Evolutionary conservation across 1,140 invertebrate species (phyloP), one percentile per base, ranked within the genome.

Genomic region (Helicorthomorpha holstii): DNA sequence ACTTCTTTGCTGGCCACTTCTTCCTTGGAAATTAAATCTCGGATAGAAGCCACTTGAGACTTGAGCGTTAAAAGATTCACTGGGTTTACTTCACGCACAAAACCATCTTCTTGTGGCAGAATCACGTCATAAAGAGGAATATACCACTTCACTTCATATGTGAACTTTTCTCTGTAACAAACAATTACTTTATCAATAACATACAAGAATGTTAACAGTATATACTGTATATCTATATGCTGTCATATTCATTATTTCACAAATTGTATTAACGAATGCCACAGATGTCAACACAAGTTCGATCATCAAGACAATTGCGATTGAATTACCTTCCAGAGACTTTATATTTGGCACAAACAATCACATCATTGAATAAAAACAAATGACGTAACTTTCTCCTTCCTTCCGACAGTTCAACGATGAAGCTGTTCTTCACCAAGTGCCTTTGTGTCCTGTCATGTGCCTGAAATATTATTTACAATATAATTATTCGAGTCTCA

Each of bases 301-400:
- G n/a, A n/a, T n/a, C n/a, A n/a, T n/a, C n/a, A n/a, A n/a, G n/a
- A n/a, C n/a, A n/a, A n/a, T n/a, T n/a, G n/a, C n/a, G n/a, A n/a
- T n/a, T n/a, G 3, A 41, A 7, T 50, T 24, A 54, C 47, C 54
- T 47, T 42, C 51, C 54, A 4, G 52, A 54, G 48, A 66, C 82
- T 75, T 90, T 92, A 63, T 90, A 90, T 71, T 94, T 95, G 48
- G 91, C 89, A 71, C 90, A 94, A 22, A 91, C 85, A 56, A 95
- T 83, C 52, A 93, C 84, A 67, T 95, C 90, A 64, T 90, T 93
- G 65, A 94, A 94, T 24, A 95, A 74, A 69, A 95, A 93, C 51
- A 95, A 70, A 74, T 93, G 90, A 47, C 91, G 74, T 48, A 94
- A 68, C 71, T 94, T 94, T 43, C 91, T 75, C 65, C 85, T 82